Conservation (phyloP, 2,113 vertebrate species). For the Pogonocichla stellata region DNA sequence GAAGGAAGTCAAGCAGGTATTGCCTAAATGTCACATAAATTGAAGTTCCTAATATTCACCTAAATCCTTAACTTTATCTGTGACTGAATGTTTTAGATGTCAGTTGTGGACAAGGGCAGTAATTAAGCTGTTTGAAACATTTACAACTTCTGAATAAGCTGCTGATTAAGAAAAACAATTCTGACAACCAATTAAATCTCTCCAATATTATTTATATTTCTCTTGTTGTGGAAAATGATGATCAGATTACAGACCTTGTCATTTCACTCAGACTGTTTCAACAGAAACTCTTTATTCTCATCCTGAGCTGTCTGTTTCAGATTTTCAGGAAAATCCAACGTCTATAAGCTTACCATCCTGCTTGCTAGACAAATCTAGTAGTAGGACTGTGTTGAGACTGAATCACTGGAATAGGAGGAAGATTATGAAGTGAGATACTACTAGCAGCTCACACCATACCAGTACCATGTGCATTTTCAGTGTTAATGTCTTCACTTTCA, state of each 20-base stretch:
- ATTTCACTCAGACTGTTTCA: neutral
- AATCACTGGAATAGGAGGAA: neutral
- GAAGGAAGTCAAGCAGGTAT: neutral
- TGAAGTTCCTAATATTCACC: neutral
- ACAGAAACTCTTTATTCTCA: neutral
- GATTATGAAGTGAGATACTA: neutral
- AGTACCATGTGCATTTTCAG: neutral
- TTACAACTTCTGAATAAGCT: neutral
- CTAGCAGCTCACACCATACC: neutral
- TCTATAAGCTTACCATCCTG: neutral
- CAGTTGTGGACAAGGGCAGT: neutral
- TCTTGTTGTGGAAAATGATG: neutral
- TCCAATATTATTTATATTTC: neutral
- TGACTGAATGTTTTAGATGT: neutral
- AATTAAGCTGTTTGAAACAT: neutral
- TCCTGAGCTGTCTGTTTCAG: neutral
- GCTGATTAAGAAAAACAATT: neutral
- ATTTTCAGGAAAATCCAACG: neutral
- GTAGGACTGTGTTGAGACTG: neutral
- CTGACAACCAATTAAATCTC: neutral
- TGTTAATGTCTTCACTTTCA: neutral
- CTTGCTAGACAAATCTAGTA: neutral
- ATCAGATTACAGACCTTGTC: neutral
- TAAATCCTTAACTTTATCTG: neutral
- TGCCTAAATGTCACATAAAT: neutral